Conservation (phyloP, 1,140 invertebrate species). For the Diuraphis noxia region DNA sequence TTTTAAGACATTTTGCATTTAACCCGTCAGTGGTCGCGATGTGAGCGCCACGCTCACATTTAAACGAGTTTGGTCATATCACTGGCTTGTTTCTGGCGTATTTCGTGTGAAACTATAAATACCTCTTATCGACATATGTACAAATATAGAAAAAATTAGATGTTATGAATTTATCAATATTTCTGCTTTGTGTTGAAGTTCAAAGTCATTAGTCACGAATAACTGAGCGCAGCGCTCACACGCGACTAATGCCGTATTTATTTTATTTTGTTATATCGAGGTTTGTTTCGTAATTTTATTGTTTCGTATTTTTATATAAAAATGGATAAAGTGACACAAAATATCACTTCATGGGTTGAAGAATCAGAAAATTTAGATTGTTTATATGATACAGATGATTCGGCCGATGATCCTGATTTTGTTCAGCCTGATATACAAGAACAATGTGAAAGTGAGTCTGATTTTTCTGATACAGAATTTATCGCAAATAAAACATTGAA, state of each 20-base stretch:
- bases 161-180: slow-evolving; percentile 3
- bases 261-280: background rate
- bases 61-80: background rate
- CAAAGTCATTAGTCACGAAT: slow-evolving; percentile 10
- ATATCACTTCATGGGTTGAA: background rate
- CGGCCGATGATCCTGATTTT: background rate
- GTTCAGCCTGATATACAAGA: background rate
- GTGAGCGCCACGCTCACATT: slow-evolving; percentile 9
- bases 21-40: background rate
- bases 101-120: slow-evolving; percentile 10
- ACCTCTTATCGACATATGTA: background rate
- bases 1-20: no score
- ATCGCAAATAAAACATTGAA: background rate
- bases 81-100: background rate
- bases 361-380: background rate
- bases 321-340: background rate
- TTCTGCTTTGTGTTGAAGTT: background rate
- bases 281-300: background rate
- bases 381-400: background rate
- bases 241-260: background rate
- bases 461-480: background rate
- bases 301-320: background rate
- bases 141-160: background rate
- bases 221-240: background rate
- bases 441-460: background rate